A percentile compares a stretch with the other conserved stretches of the same genome.
Evolutionary conservation across 2,113 vertebrate species (phyloP).

Genomic region (Hemicordylus capensis): DNA sequence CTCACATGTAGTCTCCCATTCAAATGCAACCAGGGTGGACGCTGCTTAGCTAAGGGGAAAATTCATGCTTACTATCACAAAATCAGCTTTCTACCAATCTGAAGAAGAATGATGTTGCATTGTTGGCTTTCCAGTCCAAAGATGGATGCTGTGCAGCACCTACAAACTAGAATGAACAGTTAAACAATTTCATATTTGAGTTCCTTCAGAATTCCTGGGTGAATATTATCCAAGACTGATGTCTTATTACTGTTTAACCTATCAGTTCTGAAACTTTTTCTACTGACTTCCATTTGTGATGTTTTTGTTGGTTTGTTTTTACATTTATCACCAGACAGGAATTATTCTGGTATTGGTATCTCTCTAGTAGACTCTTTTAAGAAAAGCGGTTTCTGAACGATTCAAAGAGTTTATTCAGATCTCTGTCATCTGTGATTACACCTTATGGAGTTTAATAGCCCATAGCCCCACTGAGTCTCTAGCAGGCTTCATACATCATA

Average conservation of each 20-base stretch:
- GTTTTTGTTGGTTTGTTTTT: background rate
- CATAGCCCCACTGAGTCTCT: background rate
- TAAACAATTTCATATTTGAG: background rate
- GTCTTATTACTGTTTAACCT: constrained; percentile 4
- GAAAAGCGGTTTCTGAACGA: no score
- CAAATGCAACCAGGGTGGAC: no score
- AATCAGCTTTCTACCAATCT: no score
- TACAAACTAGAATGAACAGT: background rate
- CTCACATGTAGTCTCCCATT: no score
- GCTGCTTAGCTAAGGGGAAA: no score
- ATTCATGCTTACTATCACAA: no score
- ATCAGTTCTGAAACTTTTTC: constrained; percentile 2
- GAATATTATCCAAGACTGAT: background rate
- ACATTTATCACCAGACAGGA: background rate
- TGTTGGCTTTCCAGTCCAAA: background rate
- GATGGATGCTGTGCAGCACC: background rate
- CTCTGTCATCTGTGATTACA: background rate
- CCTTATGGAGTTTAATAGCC: background rate
- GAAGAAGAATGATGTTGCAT: background rate
- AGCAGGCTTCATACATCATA: background rate
- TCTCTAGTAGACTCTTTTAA: background rate
- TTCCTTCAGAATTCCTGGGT: background rate
- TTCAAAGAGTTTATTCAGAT: constrained; percentile 3
- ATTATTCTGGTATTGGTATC: background rate
- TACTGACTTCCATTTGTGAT: constrained; percentile 4